A percentile compares a stretch with the other conserved stretches of the same genome.
These are phyloP conservation scores for Matsumurasca onukii DNA, from an alignment of 1,140 invertebrate species.

Conservation along the genomic window DNA sequence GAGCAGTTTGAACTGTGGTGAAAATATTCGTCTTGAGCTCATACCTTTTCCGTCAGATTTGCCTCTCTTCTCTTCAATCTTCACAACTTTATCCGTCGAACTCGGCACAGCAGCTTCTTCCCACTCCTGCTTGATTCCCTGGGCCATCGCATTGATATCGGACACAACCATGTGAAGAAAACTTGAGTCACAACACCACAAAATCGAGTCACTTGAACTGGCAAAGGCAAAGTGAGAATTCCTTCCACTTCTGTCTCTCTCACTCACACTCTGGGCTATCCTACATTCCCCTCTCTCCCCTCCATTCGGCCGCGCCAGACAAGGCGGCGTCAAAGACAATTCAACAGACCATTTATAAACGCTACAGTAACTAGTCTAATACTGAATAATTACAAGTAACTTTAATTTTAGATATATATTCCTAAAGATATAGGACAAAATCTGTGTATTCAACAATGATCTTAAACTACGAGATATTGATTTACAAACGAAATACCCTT, in stretches of 20 bases:
- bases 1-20: slow-evolving; percentile 77
- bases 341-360: no score
- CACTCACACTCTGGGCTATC: slow-evolving; percentile 47
- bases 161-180: slow-evolving; percentile 36
- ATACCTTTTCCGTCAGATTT: slow-evolving; percentile 54
- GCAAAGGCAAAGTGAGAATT: slow-evolving; percentile 39
- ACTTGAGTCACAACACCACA: slow-evolving; percentile 34
- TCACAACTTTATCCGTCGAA: slow-evolving; percentile 47
- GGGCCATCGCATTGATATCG: slow-evolving; percentile 53
- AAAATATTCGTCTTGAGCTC: slow-evolving; percentile 79
- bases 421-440: no score
- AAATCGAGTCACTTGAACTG: slow-evolving; percentile 39
- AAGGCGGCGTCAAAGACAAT: slow-evolving; percentile 5
- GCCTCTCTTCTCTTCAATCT: slow-evolving; percentile 52
- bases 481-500: no score
- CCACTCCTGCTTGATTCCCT: slow-evolving; percentile 55
- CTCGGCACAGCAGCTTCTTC: slow-evolving; percentile 50
- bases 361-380: no score
- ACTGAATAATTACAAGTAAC: no score
- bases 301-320: slow-evolving; percentile 8
- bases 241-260: slow-evolving; percentile 42
- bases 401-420: no score
- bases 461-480: no score
- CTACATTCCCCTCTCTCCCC: slow-evolving; percentile 30
- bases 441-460: no score